phyloP scores from a whole-genome alignment of 2,113 vertebrate species.

The Chinchilla lanigera region DNA sequence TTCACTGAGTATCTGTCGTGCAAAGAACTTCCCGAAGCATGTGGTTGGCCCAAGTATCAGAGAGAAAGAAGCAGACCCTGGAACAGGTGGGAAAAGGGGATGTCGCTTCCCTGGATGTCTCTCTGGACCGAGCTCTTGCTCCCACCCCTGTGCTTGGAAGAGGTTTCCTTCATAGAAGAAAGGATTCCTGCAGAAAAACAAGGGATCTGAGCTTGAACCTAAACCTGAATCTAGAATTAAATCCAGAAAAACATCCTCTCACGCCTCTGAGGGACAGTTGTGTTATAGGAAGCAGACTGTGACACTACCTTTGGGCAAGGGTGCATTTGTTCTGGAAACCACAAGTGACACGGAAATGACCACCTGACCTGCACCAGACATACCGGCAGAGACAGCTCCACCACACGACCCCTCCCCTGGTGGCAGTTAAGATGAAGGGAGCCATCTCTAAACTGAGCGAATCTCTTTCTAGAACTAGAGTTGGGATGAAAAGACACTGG shows the following conservation, averaged over 20 bases:
- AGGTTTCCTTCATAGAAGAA: not conserved
- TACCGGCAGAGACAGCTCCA: not conserved
- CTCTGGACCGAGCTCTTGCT: not conserved
- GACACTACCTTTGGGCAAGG: not conserved
- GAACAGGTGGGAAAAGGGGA: not conserved
- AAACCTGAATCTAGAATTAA: not conserved
- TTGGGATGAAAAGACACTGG: not conserved
- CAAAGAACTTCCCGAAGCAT: not conserved
- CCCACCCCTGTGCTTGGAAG: not conserved
- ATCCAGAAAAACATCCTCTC: not conserved
- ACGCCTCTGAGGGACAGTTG: not conserved
- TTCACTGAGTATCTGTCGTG: not conserved
- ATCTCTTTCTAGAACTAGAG: not conserved
- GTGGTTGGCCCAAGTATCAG: not conserved
- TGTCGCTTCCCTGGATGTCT: not conserved
- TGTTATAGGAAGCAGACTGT: not conserved
- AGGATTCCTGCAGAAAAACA: not conserved
- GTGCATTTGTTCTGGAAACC: not conserved
- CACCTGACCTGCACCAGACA: not conserved
- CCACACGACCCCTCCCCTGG: not conserved
- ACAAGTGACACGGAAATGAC: not conserved
- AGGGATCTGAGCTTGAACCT: not conserved
- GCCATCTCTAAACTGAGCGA: not conserved
- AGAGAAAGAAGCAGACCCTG: not conserved
- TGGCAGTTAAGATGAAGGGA: not conserved